phyloP scores from a whole-genome alignment of 2,888 invertebrate genomes.

The Miltochrista miniata region DNA sequence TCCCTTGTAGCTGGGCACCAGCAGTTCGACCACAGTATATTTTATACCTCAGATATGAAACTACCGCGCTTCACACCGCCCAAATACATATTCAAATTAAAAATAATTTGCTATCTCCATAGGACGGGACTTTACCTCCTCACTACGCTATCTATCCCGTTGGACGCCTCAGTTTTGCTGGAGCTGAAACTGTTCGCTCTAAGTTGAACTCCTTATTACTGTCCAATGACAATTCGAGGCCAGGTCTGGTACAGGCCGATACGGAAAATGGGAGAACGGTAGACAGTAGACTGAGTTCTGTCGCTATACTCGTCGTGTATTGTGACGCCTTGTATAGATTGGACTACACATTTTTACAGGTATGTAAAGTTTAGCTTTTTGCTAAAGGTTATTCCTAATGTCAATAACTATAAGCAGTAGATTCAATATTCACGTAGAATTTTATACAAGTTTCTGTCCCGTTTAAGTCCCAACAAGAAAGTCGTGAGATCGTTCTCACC shows the following conservation, averaged over 20 bases:
- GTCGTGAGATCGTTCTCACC: too few relatives aligned
- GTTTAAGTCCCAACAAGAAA: too few relatives aligned
- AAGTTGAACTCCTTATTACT: conserved; percentile 35
- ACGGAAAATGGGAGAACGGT: conserved; percentile 28
- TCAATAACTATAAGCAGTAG: too few relatives aligned
- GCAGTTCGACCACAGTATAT: too few relatives aligned
- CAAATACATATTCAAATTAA: background rate
- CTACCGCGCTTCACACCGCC: too few relatives aligned
- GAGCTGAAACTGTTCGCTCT: conserved; percentile 67
- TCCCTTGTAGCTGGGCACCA: too few relatives aligned
- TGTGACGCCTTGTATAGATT: conserved; percentile 84
- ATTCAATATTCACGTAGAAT: too few relatives aligned
- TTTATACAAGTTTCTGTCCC: too few relatives aligned
- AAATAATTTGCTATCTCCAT: conserved; percentile 13
- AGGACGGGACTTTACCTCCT: conserved; percentile 58
- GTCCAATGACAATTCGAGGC: too few relatives aligned
- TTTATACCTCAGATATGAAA: too few relatives aligned
- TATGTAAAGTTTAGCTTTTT: too few relatives aligned
- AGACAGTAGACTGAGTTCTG: conserved; percentile 35
- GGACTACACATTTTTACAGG: conserved; percentile 88
- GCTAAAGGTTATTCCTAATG: too few relatives aligned
- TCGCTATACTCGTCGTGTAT: conserved; percentile 81
- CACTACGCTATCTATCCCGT: conserved; percentile 68
- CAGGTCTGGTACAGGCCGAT: background rate
- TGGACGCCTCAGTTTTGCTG: conserved; percentile 69